phyloP scores from a whole-genome alignment of 2,797 vertebrate genomes.

The Eulemur albifrons region DNA sequence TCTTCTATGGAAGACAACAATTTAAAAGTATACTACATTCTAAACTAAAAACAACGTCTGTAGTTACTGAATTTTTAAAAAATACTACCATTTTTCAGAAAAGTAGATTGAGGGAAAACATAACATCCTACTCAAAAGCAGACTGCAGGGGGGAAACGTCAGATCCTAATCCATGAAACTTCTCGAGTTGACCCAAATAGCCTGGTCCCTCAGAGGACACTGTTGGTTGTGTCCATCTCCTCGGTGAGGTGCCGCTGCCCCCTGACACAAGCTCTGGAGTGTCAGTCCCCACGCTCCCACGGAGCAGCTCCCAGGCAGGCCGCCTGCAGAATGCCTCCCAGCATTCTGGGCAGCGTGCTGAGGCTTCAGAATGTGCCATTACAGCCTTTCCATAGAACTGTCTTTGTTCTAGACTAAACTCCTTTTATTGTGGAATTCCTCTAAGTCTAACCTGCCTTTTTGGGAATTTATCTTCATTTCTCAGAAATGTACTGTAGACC shows the following conservation, averaged over 20 bases:
- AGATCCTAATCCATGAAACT: neutral
- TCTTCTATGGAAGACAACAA: neutral
- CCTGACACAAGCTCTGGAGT: neutral
- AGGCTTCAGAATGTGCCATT: neutral
- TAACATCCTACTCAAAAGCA: neutral
- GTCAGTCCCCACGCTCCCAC: neutral
- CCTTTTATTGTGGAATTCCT: neutral
- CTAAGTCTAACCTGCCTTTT: neutral
- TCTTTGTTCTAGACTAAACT: neutral
- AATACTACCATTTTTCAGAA: constrained; percentile 18
- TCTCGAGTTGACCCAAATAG: neutral
- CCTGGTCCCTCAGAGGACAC: neutral
- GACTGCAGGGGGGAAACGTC: neutral
- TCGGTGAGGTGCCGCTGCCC: neutral
- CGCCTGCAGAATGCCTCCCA: neutral
- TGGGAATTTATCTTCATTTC: constrained; percentile 20
- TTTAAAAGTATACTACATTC: constrained; percentile 22
- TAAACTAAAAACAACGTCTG: constrained; percentile 8
- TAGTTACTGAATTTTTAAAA: neutral
- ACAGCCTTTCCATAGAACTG: neutral
- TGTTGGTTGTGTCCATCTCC: neutral
- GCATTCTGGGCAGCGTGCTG: neutral
- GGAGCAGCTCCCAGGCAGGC: neutral
- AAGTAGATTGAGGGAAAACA: neutral
- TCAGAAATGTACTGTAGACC: neutral